Conservation (phyloP, 2,113 vertebrate genomes). For the Odocoileus hemionus region DNA sequence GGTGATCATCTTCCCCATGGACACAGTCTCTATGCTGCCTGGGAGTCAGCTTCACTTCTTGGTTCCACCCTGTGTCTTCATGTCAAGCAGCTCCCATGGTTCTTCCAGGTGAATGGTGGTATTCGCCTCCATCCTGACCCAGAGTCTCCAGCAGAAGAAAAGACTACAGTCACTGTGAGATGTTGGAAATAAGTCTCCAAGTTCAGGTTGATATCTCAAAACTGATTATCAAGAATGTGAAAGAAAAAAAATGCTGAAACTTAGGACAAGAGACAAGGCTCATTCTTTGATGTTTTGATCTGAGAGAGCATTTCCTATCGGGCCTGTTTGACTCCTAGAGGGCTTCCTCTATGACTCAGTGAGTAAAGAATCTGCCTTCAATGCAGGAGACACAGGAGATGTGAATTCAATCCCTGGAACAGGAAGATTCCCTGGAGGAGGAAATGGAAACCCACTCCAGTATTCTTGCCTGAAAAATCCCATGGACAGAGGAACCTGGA, state of each 20-base stretch:
- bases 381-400: background rate
- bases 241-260: background rate
- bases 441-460: background rate
- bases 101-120: background rate
- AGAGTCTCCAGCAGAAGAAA: background rate
- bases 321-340: background rate
- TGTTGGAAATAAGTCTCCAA: background rate
- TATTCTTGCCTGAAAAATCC: background rate
- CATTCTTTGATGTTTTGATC: background rate
- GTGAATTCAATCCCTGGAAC: background rate
- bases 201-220: background rate
- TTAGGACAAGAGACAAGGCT: background rate
- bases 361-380: background rate
- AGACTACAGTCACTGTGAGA: accelerated
- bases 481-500: background rate
- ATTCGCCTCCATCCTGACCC: accelerated
- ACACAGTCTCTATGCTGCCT: too few relatives aligned
- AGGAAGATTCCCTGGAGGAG: background rate
- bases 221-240: background rate
- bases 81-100: accelerated
- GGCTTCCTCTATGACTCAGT: background rate
- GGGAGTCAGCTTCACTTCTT: background rate
- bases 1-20: background rate
- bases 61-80: too few relatives aligned
- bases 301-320: background rate